These are phyloP conservation scores for Stenotaenia linearis DNA, from an alignment of 2,888 invertebrate species.

Conservation along the genomic window DNA sequence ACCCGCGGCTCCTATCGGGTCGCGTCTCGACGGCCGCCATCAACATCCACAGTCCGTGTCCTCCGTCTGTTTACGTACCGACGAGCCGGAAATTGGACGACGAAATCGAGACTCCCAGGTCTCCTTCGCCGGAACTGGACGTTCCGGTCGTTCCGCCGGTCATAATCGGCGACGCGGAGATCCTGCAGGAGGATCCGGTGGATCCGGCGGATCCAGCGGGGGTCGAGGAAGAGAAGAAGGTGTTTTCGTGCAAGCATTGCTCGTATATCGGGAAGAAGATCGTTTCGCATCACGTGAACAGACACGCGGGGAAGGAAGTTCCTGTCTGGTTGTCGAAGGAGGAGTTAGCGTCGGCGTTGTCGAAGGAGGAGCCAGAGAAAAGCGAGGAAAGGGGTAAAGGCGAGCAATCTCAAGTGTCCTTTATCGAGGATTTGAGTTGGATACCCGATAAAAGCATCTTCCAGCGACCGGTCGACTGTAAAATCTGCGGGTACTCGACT, in stretches of 20 bases:
- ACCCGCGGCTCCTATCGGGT: neutral
- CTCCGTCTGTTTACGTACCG: neutral
- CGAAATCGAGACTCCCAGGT: neutral
- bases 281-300: slow-evolving; percentile 60
- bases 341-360: neutral
- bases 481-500: slow-evolving; percentile 34
- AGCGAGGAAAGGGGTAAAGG: neutral
- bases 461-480: slow-evolving; percentile 33
- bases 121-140: neutral
- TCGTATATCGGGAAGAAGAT: slow-evolving; percentile 57
- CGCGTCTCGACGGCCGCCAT: neutral
- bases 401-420: neutral
- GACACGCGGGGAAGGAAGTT: slow-evolving; percentile 54
- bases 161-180: neutral
- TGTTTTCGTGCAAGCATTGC: slow-evolving; percentile 56
- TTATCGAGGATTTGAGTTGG: slow-evolving; percentile 35
- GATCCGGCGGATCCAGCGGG: neutral
- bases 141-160: neutral
- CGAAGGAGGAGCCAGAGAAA: slow-evolving; percentile 40
- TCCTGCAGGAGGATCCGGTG: neutral
- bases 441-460: slow-evolving; percentile 35
- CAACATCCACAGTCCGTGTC: neutral
- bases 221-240: slow-evolving; percentile 32
- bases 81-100: neutral
- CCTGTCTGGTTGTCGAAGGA: slow-evolving; percentile 32